Percentiles rank a stretch among this genome's conserved stretches.
Evolutionary conservation across 2,113 vertebrate species (phyloP).

Genomic region (Eleginops maclovinus): DNA sequence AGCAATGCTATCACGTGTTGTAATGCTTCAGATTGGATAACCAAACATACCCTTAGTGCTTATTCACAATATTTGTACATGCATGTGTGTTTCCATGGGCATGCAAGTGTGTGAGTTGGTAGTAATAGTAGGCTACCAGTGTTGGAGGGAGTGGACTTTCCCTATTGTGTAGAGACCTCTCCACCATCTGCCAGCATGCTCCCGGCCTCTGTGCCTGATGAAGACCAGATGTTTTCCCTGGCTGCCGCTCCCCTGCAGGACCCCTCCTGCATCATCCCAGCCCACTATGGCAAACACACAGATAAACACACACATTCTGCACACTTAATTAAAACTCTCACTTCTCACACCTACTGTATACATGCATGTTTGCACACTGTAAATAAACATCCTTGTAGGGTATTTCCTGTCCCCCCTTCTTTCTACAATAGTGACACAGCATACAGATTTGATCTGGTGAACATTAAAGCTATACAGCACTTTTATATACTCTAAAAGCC

Average conservation of each 20-base stretch:
- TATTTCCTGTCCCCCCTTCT: background rate
- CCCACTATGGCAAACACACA: slow-evolving; percentile 61
- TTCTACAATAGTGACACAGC: background rate
- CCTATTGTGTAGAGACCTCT: slow-evolving; percentile 79
- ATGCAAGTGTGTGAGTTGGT: slow-evolving; percentile 7
- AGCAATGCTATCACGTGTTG: no score
- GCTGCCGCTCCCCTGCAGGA: slow-evolving; percentile 68
- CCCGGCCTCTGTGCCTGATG: slow-evolving; percentile 76
- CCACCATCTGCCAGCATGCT: slow-evolving; percentile 77
- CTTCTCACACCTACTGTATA: background rate
- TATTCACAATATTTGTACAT: background rate
- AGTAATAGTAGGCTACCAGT: slow-evolving; percentile 53
- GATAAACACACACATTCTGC: slow-evolving; percentile 52
- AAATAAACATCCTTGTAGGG: background rate
- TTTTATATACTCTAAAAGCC: background rate
- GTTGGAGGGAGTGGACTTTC: slow-evolving; percentile 58
- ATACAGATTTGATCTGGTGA: background rate
- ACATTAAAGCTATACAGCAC: background rate
- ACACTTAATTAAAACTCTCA: slow-evolving; percentile 60
- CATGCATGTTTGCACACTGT: background rate
- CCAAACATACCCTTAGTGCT: no score
- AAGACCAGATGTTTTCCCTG: slow-evolving; percentile 83
- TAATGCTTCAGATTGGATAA: no score
- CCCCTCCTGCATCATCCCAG: slow-evolving; percentile 67
- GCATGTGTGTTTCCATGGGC: background rate